A percentile compares a stretch with the other conserved stretches of the same genome.
phyloP scores from a whole-genome alignment of 2,797 vertebrate species.

The Pteronotus mesoamericanus region DNA sequence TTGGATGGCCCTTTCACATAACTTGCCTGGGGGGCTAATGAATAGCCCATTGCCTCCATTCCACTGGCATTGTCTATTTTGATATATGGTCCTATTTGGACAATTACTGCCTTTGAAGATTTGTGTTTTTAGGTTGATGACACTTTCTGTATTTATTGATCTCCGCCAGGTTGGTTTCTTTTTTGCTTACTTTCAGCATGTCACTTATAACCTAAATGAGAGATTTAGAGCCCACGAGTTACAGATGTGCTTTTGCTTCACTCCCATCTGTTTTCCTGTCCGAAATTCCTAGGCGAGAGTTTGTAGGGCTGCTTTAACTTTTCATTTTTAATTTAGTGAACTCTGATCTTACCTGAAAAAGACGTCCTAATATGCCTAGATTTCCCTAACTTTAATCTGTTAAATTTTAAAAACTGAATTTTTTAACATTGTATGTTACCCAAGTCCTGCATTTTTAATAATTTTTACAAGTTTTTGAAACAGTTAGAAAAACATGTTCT shows the following conservation, averaged over 20 bases:
- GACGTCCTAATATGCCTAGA: not conserved
- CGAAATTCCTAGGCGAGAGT: conserved; percentile 58
- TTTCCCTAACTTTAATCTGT: conserved; percentile 21
- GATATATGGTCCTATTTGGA: conserved; percentile 64
- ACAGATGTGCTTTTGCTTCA: conserved; percentile 74
- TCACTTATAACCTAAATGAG: conserved; percentile 75
- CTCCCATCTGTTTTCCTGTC: conserved; percentile 77
- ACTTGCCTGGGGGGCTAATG: conserved; percentile 77
- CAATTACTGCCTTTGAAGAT: conserved; percentile 80
- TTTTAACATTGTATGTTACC: not conserved
- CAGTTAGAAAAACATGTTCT: conserved; percentile 33
- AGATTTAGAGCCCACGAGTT: conserved; percentile 75
- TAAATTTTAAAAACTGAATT: not conserved
- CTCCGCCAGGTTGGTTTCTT: conserved; percentile 53
- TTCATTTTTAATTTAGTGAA: not conserved
- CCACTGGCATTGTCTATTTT: conserved; percentile 70
- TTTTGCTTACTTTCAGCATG: conserved; percentile 72
- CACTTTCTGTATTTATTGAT: conserved; percentile 75
- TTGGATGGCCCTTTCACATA: conserved; percentile 73
- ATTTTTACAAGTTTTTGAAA: conserved; percentile 6
- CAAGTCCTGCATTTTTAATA: not conserved
- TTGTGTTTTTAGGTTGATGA: conserved; percentile 73
- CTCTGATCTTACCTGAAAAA: not conserved
- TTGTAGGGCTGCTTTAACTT: conserved; percentile 47
- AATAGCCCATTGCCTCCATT: conserved; percentile 76